Evolutionary conservation across 2,888 invertebrate genomes (phyloP), one percentile per base, ranked within the genome.

Genomic region (Phragmatobia fuliginosa): DNA sequence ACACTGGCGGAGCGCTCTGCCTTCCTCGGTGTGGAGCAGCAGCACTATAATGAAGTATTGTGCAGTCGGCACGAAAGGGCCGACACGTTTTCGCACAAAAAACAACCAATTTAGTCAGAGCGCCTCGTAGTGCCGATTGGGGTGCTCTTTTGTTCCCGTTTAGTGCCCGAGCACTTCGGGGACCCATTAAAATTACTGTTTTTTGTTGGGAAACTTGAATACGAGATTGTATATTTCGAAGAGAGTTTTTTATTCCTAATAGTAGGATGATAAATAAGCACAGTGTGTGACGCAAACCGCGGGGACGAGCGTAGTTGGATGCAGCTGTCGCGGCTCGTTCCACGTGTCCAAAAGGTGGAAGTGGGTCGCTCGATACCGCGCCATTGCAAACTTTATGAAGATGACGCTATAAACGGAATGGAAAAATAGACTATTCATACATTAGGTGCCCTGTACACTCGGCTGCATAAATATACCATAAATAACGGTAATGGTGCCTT

Each of bases 81-180:
- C 70, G 77, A 78, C 71, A 72, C 75, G 74, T 79, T 81, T 83
- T 81, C 75, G 80, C 82, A 85, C 86, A 89, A 90, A 89, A 90
- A 89, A 88, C 86, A 86, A 88, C 83, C 87, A 86, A 87, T 87
- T 88, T 85, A 83, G 81, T 84, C 70, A 78, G 81, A 78, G 78
- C 77, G 75, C 73, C 78, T 77, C 73, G 77, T 63, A 68, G 75
- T 68, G 70, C 78, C 67, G 76, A 77, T 82, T 81, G 85, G 88
- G 87, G 87, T 81, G 83, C 76, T 77, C 86, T 83, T 87, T 90
- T 89, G 87, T 90, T 85, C 83, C 80, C 74, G 78, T 77, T 76
- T 75, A 75, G 75, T 58, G 73, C 72, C 75, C 65, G 73, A 82
- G 80, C 82, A 80, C 85, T 85, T 84, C 83, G 80, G 87, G 85